Conservation (phyloP, 2,113 vertebrate species). For the Dascyllus trimaculatus region DNA sequence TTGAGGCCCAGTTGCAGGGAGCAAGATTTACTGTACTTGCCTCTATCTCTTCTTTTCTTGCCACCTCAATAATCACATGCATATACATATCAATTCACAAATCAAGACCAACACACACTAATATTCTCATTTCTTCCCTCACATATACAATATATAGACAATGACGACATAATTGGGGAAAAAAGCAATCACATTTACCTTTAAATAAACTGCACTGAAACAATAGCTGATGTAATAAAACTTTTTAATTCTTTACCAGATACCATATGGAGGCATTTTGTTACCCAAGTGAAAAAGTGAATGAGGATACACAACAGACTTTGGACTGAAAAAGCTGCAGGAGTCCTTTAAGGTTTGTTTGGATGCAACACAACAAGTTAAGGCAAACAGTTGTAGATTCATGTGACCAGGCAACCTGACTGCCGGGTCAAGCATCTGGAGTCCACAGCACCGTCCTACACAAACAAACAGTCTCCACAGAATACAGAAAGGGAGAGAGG, state of each 20-base stretch:
- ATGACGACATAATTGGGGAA: background rate
- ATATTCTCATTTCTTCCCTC: background rate
- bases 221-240: background rate
- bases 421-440: constrained; percentile 82
- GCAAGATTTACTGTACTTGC: constrained; percentile 55
- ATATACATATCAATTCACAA: constrained; percentile 22
- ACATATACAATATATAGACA: background rate
- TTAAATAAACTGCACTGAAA: background rate
- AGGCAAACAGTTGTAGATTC: constrained; percentile 69
- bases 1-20: constrained; percentile 77
- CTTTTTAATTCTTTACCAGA: constrained; percentile 25
- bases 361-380: constrained; percentile 67
- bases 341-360: constrained; percentile 54
- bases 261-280: constrained; percentile 23
- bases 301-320: constrained; percentile 28
- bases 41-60: constrained; percentile 38
- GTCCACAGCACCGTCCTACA: constrained; percentile 66
- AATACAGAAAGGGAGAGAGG: constrained; percentile 63
- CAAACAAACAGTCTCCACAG: constrained; percentile 73
- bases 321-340: constrained; percentile 29
- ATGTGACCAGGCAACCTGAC: constrained; percentile 83
- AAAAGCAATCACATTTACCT: background rate
- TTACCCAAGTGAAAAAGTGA: constrained; percentile 33
- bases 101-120: background rate
- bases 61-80: constrained; percentile 1